These are phyloP conservation scores for Thunnus albacares DNA, from an alignment of 2,797 vertebrate species.

Conservation along the genomic window DNA sequence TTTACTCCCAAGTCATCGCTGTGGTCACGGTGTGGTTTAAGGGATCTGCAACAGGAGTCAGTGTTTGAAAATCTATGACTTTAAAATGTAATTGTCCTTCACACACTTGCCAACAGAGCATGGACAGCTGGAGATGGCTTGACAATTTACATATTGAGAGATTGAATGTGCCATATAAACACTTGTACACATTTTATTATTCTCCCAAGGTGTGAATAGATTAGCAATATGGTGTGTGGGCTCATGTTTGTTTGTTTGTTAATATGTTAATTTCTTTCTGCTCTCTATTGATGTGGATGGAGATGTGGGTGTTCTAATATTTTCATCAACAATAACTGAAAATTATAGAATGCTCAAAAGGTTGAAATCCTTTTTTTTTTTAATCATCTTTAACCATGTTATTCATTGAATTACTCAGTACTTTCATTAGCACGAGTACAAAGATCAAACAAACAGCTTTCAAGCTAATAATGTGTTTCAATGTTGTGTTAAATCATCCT, in stretches of 20 bases:
- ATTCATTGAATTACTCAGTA: neutral
- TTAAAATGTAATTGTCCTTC: neutral
- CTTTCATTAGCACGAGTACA: no score
- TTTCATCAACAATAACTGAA: neutral
- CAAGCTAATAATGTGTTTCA: no score
- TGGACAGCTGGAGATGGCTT: neutral
- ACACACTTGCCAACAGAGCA: neutral
- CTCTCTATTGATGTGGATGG: neutral
- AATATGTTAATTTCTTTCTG: neutral
- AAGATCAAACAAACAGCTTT: no score
- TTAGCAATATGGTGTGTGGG: neutral
- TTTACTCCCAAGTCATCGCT: conserved; percentile 19
- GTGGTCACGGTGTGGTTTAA: neutral
- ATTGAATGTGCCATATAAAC: neutral
- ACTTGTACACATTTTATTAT: neutral
- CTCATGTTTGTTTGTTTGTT: neutral
- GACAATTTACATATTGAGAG: neutral
- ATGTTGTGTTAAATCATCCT: no score
- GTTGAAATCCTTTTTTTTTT: neutral
- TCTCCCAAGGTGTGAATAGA: neutral
- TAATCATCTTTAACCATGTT: neutral
- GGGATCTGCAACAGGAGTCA: neutral
- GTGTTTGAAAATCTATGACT: neutral
- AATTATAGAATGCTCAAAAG: neutral
- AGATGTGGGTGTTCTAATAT: neutral